Conservation (phyloP, 2,888 invertebrate genomes). For the Tachina lurida region DNA sequence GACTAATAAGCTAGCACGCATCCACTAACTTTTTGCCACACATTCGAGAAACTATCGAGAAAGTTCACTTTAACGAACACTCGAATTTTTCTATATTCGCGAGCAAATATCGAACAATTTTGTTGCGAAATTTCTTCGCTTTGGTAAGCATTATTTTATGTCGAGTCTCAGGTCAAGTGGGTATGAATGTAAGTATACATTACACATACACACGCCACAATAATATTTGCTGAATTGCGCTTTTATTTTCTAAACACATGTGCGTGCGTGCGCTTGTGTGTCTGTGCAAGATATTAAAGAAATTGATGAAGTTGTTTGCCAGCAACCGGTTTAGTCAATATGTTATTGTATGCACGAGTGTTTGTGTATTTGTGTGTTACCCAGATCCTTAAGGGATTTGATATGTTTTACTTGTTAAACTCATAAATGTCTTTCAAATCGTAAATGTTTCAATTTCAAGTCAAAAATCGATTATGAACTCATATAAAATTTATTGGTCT, state of each 20-base stretch:
- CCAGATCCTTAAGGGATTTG: slow-evolving; percentile 76
- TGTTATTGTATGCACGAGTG: background rate
- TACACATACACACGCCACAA: background rate
- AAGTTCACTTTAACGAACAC: too few relatives aligned
- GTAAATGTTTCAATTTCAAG: slow-evolving; percentile 80
- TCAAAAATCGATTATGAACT: slow-evolving; percentile 80
- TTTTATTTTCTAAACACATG: slow-evolving; percentile 42
- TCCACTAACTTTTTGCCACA: too few relatives aligned
- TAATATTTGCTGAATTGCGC: slow-evolving; percentile 57
- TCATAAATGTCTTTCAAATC: slow-evolving; percentile 82
- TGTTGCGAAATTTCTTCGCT: too few relatives aligned
- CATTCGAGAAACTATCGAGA: too few relatives aligned
- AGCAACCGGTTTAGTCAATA: background rate
- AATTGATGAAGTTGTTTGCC: slow-evolving; percentile 53
- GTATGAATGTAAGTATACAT: too few relatives aligned
- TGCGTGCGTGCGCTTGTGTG: background rate
- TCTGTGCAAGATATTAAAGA: slow-evolving; percentile 14
- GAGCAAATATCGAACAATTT: too few relatives aligned
- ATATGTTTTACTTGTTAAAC: slow-evolving; percentile 74
- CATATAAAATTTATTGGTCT: slow-evolving; percentile 81
- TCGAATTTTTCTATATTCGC: too few relatives aligned
- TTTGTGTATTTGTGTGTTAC: background rate
- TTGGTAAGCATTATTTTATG: too few relatives aligned
- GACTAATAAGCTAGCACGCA: too few relatives aligned
- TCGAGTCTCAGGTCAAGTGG: too few relatives aligned